phyloP scores from a whole-genome alignment of 30 jellyfish, hydroid and myxozoan species.

The Aurelia sp. region DNA sequence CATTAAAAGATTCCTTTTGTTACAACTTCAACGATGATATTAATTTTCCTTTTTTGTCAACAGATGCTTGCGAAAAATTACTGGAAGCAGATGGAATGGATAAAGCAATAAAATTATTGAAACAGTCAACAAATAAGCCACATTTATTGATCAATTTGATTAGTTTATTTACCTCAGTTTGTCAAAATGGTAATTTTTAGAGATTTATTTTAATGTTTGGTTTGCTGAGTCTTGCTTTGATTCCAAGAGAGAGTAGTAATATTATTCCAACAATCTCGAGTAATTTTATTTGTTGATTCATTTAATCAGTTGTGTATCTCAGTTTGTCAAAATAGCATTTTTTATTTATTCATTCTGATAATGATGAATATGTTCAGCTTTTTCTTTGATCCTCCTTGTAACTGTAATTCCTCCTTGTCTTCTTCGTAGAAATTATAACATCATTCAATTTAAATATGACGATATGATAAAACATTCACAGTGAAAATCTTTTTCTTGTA shows the following conservation, averaged over 20 bases:
- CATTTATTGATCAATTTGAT: slow-evolving; percentile 53
- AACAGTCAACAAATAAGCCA: slow-evolving; percentile 49
- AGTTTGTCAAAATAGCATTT: slow-evolving; percentile 37
- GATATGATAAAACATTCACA: background rate
- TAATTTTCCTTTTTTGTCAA: background rate
- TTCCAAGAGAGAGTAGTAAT: background rate
- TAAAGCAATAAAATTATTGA: slow-evolving; percentile 33
- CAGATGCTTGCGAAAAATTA: slow-evolving; percentile 47
- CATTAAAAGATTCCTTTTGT: background rate
- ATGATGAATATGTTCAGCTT: no score
- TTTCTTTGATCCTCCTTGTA: no score
- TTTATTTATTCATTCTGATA: background rate
- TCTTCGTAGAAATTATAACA: no score
- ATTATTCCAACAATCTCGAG: slow-evolving; percentile 27
- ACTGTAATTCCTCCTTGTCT: no score
- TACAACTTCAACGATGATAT: background rate
- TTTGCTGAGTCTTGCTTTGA: no score
- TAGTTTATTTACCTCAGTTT: slow-evolving; percentile 44
- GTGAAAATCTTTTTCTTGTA: background rate
- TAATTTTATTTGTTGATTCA: slow-evolving; percentile 50
- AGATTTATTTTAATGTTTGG: background rate
- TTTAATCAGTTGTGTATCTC: slow-evolving; percentile 50
- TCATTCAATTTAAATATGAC: background rate
- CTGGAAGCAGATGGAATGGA: slow-evolving; percentile 45
- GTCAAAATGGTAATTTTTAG: slow-evolving; percentile 32